These are phyloP conservation scores for Eleutherodactylus coqui DNA, from an alignment of 2,797 vertebrate genomes.

Conservation along the genomic window DNA sequence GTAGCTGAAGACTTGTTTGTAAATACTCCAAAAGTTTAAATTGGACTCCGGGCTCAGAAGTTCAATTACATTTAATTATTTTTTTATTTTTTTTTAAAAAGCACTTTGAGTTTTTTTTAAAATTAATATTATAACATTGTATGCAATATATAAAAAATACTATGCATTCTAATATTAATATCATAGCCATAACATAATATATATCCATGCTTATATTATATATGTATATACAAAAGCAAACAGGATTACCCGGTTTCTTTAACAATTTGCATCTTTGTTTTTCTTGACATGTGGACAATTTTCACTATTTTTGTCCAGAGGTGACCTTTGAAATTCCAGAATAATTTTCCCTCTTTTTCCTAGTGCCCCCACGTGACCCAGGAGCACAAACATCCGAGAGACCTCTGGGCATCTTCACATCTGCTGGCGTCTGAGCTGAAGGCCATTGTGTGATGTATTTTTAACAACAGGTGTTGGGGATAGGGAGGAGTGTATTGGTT, in stretches of 20 bases:
- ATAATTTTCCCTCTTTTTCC: constrained; percentile 80
- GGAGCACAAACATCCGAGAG: constrained; percentile 82
- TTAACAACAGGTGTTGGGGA: constrained; percentile 80
- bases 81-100: no score
- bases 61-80: background rate
- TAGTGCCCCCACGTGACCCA: constrained; percentile 78
- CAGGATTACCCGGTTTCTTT: constrained; percentile 72
- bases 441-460: constrained; percentile 77
- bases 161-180: background rate
- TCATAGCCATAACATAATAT: background rate
- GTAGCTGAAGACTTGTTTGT: constrained; percentile 29
- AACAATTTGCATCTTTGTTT: constrained; percentile 76
- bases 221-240: constrained; percentile 38
- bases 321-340: constrained; percentile 83
- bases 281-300: constrained; percentile 86
- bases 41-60: background rate
- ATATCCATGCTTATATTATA: constrained; percentile 35
- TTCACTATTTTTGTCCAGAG: constrained; percentile 80
- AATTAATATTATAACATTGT: no score
- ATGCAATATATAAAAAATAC: background rate
- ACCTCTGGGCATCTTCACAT: constrained; percentile 81
- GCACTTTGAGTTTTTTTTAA: no score
- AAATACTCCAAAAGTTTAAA: background rate
- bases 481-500: constrained; percentile 70
- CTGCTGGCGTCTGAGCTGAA: constrained; percentile 76